A percentile compares a stretch with the other conserved stretches of the same genome.
These are phyloP conservation scores for Cantharis flavilabris DNA, from an alignment of 2,888 invertebrate species.

Conservation along the genomic window DNA sequence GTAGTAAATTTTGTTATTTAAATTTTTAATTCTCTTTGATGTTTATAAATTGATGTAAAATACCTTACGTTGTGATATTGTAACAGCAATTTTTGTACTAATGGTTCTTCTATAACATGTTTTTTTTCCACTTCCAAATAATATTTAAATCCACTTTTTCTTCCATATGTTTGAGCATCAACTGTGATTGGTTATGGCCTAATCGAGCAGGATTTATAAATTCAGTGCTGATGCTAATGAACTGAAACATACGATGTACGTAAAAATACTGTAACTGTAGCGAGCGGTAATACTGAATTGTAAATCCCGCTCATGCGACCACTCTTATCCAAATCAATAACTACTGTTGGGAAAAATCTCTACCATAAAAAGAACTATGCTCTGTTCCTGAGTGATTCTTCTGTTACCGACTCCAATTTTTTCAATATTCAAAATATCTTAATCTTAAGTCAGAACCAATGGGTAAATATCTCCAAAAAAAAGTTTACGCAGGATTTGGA, in stretches of 20 bases:
- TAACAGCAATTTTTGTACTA: background rate
- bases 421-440: too few relatives aligned
- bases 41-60: background rate
- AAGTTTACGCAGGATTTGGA: too few relatives aligned
- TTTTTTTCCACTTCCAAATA: background rate
- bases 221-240: background rate
- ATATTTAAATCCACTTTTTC: background rate
- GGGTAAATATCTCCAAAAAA: too few relatives aligned
- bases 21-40: background rate
- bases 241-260: too few relatives aligned
- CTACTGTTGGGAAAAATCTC: background rate
- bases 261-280: background rate
- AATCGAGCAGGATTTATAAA: background rate
- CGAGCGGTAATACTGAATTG: too few relatives aligned
- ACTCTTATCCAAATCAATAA: background rate
- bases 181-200: background rate
- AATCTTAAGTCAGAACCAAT: too few relatives aligned
- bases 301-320: too few relatives aligned
- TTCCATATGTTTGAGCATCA: background rate
- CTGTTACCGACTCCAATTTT: background rate
- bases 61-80: slow-evolving; percentile 1
- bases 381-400: background rate
- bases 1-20: background rate
- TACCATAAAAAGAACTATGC: background rate
- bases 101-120: background rate